Conservation (phyloP, 2,888 invertebrate species). For the Troides helena region DNA sequence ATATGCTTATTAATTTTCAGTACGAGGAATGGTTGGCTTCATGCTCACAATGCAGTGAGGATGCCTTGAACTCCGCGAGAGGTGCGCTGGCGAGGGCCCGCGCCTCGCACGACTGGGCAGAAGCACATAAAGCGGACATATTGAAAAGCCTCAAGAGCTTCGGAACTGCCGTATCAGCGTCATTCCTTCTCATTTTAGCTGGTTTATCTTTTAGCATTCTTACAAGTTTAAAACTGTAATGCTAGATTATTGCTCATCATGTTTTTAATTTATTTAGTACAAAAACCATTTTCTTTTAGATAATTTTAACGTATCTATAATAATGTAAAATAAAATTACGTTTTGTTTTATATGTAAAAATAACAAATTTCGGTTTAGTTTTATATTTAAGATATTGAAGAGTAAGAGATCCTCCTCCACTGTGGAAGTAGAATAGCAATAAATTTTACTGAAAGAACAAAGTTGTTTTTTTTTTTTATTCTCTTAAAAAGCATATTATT, state of each 20-base stretch:
- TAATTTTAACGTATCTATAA: background rate
- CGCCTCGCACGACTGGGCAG: slow-evolving; percentile 51
- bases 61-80: slow-evolving; percentile 42
- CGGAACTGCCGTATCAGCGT: slow-evolving; percentile 41
- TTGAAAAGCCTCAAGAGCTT: slow-evolving; percentile 44
- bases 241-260: background rate
- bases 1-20: slow-evolving; percentile 41
- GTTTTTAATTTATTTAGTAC: background rate
- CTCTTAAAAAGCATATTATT: background rate
- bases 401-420: slow-evolving; percentile 50
- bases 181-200: slow-evolving; percentile 34
- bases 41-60: slow-evolving; percentile 50
- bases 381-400: too few species aligned
- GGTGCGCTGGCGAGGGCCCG: slow-evolving; percentile 42
- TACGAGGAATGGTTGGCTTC: slow-evolving; percentile 56
- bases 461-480: background rate
- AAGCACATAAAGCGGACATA: slow-evolving; percentile 51
- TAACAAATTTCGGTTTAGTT: too few species aligned
- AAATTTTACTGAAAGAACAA: background rate
- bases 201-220: slow-evolving; percentile 19
- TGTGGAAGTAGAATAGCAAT: slow-evolving; percentile 30
- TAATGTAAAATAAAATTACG: too few species aligned
- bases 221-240: background rate
- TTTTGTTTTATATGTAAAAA: too few species aligned
- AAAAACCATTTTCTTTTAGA: background rate